phyloP scores from a whole-genome alignment of 2,888 invertebrate species.

The Clivina fossor region DNA sequence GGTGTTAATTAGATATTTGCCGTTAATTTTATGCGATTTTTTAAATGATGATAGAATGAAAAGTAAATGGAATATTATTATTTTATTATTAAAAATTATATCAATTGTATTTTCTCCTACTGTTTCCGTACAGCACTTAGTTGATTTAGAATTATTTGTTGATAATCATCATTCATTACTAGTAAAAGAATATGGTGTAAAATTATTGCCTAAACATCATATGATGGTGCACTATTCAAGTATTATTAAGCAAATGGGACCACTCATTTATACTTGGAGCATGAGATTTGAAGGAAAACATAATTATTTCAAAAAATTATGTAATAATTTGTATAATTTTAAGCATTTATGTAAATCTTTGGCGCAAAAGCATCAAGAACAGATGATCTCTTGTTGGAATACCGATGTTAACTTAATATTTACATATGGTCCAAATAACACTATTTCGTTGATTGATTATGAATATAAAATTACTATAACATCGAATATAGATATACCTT shows the following conservation, averaged over 20 bases:
- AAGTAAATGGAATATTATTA: constrained; percentile 12
- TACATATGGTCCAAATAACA: not conserved
- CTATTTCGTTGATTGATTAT: not conserved
- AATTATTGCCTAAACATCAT: constrained; percentile 31
- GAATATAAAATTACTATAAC: not conserved
- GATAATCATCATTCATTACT: constrained; percentile 21
- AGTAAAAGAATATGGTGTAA: constrained; percentile 17
- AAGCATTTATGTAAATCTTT: constrained; percentile 28
- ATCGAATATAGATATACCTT: not conserved
- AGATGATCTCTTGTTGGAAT: constrained; percentile 28
- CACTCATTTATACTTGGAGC: constrained; percentile 15
- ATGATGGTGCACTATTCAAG: constrained; percentile 29
- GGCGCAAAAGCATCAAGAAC: constrained; percentile 26
- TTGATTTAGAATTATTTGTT: constrained; percentile 19
- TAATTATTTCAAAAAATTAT: constrained; percentile 26
- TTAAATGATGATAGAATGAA: not conserved
- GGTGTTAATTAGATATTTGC: constrained; percentile 33
- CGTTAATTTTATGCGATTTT: constrained; percentile 27
- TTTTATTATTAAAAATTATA: constrained; percentile 23
- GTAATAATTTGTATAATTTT: constrained; percentile 26
- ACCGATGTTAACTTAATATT: constrained; percentile 1
- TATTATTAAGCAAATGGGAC: constrained; percentile 30
- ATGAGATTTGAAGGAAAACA: constrained; percentile 34
- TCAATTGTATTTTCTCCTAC: constrained; percentile 19
- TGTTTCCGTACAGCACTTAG: constrained; percentile 12